Evolutionary conservation across 2,113 vertebrate genomes (phyloP).

Genomic region (Centropus bengalensis): DNA sequence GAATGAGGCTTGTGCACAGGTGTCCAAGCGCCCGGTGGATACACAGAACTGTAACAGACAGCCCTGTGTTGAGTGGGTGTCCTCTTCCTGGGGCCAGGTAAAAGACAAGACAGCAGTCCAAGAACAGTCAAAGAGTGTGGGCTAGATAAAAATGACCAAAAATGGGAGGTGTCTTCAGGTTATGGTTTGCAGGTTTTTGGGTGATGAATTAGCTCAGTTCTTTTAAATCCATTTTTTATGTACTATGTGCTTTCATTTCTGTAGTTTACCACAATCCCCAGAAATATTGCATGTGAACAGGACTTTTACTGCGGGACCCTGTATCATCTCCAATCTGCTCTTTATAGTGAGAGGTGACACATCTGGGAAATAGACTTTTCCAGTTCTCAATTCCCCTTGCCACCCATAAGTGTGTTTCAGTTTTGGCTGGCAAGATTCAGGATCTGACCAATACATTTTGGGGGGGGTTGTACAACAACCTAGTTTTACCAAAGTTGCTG

Average conservation of each 20-base stretch:
- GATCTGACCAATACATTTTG: not conserved
- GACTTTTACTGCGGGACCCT: not conserved
- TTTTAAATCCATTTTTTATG: not conserved
- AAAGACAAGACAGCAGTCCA: constrained; percentile 17
- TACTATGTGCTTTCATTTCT: not conserved
- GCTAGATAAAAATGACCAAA: not conserved
- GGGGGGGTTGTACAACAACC: not conserved
- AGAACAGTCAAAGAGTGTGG: not conserved
- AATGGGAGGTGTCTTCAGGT: not conserved
- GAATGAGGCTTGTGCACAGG: constrained; percentile 71
- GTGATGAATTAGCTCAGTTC: not conserved
- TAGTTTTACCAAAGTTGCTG: not conserved
- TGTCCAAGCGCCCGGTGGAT: constrained; percentile 81
- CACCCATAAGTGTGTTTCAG: not conserved
- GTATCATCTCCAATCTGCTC: not conserved
- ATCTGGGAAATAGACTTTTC: not conserved
- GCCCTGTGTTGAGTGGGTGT: constrained; percentile 85
- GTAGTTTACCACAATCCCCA: not conserved
- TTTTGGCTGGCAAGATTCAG: not conserved
- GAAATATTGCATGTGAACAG: not conserved
- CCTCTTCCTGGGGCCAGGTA: constrained; percentile 88
- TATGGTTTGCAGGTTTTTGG: not conserved
- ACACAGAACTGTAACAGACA: constrained; percentile 84
- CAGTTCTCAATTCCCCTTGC: not conserved
- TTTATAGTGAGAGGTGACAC: not conserved